Evolutionary conservation across 2,888 invertebrate species (phyloP), one percentile per base, ranked within the genome.

Genomic region (Synergus laeviventris): DNA sequence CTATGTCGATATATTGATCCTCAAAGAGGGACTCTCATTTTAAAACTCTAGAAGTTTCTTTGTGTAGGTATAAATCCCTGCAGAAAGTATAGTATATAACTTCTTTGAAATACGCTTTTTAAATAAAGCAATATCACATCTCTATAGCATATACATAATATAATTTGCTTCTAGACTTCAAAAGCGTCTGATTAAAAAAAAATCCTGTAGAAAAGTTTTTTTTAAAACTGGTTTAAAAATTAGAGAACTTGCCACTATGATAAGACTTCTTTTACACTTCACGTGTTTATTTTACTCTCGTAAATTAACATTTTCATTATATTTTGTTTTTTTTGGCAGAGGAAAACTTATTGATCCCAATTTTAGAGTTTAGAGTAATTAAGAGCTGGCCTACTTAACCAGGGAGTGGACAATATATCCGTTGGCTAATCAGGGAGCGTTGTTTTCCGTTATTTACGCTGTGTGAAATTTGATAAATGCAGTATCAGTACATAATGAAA

Each of bases 101-200:
- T 12, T 18, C 39, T 61, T 38, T 18, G 11, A 39, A 18, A 62
- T 62, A 11, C 18, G 38, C 62, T 62, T 62, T 39, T 62, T 39
- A 62, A 62, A 62, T 62, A 38, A 62, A 62, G 39, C 62, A 36
- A 39, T 62, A 62, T 39, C 18, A 18, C 38, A n/a, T 39, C 39
- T 18, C 4, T 12, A 62, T 12, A 39, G 12, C 18, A 62, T 18
- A 38, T 62, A 62, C 38, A n/a, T n/a, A n/a, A n/a, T 62, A 38
- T 18, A 62, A 38, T 62, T 62, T 18, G 1, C 39, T 24, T 59
- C 8, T 59, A 2, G 11, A 59, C n/a, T 5, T 18, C 62, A 12
- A 38, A 18, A 62, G 61, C 4, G 24, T 45, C 14, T 38, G 62
- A 62, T 61, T 21, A 62, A 39, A 60, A 59, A 11, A 62, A 31